phyloP scores from a whole-genome alignment of 2,888 invertebrate genomes.

The Subacronicta megacephala region DNA sequence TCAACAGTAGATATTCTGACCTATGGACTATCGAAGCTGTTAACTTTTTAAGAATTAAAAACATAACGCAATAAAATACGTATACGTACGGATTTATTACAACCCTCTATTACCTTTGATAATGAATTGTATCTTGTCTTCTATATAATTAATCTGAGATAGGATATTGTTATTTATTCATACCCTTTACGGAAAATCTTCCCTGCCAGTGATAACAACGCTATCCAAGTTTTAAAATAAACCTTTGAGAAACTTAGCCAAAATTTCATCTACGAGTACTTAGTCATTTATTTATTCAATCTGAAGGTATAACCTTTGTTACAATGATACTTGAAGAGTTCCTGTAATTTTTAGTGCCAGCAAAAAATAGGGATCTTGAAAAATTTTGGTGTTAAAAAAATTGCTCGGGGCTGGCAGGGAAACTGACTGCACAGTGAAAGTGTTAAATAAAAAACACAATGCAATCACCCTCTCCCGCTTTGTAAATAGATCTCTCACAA shows the following conservation, averaged over 20 bases:
- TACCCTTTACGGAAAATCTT: slow-evolving; percentile 15
- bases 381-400: slow-evolving; percentile 18
- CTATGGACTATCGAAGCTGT: too few species aligned
- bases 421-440: slow-evolving; percentile 15
- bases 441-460: slow-evolving; percentile 42
- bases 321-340: slow-evolving; percentile 27
- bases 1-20: too few species aligned
- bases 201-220: slow-evolving; percentile 14
- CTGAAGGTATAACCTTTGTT: slow-evolving; percentile 42
- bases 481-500: slow-evolving; percentile 66
- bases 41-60: too few species aligned
- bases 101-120: slow-evolving; percentile 9
- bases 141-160: slow-evolving; percentile 33
- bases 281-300: slow-evolving; percentile 51
- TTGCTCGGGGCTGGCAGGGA: not conserved
- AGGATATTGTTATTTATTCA: slow-evolving; percentile 34
- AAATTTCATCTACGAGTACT: slow-evolving; percentile 41
- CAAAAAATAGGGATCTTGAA: slow-evolving; percentile 3
- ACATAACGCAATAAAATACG: too few species aligned
- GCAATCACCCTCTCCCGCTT: slow-evolving; percentile 52
- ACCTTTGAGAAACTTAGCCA: slow-evolving; percentile 31
- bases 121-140: slow-evolving; percentile 6
- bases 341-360: slow-evolving; percentile 29
- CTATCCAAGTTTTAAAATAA: slow-evolving; percentile 33
- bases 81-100: too few species aligned